Conservation (phyloP, 2,888 invertebrate species). For the Diogma glabrata region DNA sequence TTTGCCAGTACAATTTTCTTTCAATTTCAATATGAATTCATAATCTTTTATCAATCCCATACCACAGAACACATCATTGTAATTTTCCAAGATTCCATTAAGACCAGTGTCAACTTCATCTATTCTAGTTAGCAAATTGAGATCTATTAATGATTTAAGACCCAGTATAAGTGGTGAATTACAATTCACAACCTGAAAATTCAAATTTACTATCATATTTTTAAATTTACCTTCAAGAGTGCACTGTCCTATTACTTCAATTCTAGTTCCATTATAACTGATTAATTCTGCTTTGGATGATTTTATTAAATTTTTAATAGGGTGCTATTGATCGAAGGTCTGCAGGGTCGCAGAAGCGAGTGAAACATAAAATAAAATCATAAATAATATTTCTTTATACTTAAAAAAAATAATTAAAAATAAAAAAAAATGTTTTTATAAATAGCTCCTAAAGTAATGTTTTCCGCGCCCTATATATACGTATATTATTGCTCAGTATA, state of each 20-base stretch:
- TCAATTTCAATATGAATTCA: background rate
- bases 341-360: too few species aligned
- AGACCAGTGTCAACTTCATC: too few species aligned
- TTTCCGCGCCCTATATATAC: background rate
- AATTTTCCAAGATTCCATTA: too few species aligned
- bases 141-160: background rate
- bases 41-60: background rate
- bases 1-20: background rate
- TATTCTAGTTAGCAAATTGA: background rate
- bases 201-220: background rate
- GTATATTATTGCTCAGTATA: too few species aligned
- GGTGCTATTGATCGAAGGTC: too few species aligned
- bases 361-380: too few species aligned
- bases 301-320: background rate
- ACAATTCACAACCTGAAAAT: constrained; percentile 1
- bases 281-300: background rate
- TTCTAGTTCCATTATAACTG: background rate
- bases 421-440: too few species aligned
- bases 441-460: background rate
- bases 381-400: too few species aligned
- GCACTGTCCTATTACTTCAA: background rate
- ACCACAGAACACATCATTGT: too few species aligned
- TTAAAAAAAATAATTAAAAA: too few species aligned
- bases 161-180: background rate
- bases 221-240: background rate